Base-by-base conservation (phyloP, 1,140 invertebrate species). In the Drosophila parabipectinata region DNA sequence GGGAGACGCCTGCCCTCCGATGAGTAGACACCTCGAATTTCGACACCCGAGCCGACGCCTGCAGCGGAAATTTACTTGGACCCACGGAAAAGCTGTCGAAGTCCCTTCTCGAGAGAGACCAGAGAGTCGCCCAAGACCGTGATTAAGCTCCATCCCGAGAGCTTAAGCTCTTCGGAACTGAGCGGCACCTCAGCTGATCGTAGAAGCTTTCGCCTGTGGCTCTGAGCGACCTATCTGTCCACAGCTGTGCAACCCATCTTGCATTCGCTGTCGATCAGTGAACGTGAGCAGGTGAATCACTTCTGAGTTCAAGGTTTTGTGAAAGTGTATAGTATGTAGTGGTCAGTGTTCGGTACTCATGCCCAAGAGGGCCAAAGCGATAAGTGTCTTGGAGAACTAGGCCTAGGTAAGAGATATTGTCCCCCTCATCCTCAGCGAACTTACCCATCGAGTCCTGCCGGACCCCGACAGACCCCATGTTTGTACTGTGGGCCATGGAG, bases 361-460 rank as follows among this genome's bases (percentile, higher is more conserved):
- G 32, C 32, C 32, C 32, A 3, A 32, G 9, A 32, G 32, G 32
- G 8, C 32, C 8, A 32, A 32, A 32, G 9, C 8, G 8, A 32
- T 32, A 8, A 32, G 32, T 8, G 9, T 32, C 32, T 32, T 10
- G 32, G 32, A 32, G 1, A 0, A 9, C 32, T 8, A 9, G 32
- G 9, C 21, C 58, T 30, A 9, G 44, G 44, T 44, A 44, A 44
- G 41, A 18, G 41, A 18, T 24, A 44, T 14, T 44, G 18, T 47
- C 4, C 18, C 44, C 44, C 4, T 18, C 15, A 3, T 10, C 32
- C 9, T 3, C n/a, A 32, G 24, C 10, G 10, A 10, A 63, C 94
- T 96, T 93, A 98, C 97, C 96, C 96, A 98, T 97, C 66, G 96
- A 94, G 89, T 98, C 97, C 93, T 98, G 97, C 63, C 97, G 93